A percentile compares a stretch with the other conserved stretches of the same genome.
phyloP scores from a whole-genome alignment of 2,113 vertebrate genomes.

The Nerophis lumbriciformis region DNA sequence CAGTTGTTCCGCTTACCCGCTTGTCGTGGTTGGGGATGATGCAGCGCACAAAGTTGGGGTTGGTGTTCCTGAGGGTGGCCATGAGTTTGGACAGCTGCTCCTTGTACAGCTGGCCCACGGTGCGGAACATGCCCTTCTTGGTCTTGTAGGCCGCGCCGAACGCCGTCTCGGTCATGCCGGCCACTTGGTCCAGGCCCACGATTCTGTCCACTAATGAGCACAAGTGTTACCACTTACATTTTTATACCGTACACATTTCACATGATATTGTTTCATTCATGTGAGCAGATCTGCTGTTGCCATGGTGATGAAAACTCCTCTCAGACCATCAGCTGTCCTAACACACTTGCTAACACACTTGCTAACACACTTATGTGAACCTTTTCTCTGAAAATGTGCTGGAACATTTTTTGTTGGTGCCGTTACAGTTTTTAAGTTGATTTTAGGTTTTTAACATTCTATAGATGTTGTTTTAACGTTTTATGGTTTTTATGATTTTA shows the following conservation, averaged over 20 bases:
- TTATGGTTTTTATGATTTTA: too few species aligned
- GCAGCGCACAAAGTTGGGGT: slow-evolving; percentile 97
- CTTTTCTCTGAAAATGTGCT: too few species aligned
- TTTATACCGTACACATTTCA: not conserved
- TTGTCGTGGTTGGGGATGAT: slow-evolving; percentile 99
- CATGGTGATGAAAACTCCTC: too few species aligned
- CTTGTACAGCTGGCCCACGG: slow-evolving; percentile 93
- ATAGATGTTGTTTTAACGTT: too few species aligned
- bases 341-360: too few species aligned
- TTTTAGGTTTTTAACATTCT: too few species aligned
- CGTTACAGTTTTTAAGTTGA: too few species aligned
- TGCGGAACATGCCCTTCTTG: slow-evolving; percentile 97
- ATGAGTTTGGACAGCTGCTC: slow-evolving; percentile 94
- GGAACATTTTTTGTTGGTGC: too few species aligned
- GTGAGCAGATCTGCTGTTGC: too few species aligned
- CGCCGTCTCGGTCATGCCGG: slow-evolving; percentile 91
- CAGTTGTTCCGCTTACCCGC: slow-evolving; percentile 69
- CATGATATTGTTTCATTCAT: too few species aligned
- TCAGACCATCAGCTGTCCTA: too few species aligned
- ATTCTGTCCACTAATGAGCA: slow-evolving; percentile 86
- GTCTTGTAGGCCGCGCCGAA: slow-evolving; percentile 94
- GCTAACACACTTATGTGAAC: too few species aligned
- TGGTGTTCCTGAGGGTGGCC: slow-evolving; percentile 95
- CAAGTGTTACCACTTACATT: not conserved
- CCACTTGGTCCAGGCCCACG: slow-evolving; percentile 96